Evolutionary conservation across 2,888 invertebrate species (phyloP).

Genomic region (Scelioninae gen. 1): DNA sequence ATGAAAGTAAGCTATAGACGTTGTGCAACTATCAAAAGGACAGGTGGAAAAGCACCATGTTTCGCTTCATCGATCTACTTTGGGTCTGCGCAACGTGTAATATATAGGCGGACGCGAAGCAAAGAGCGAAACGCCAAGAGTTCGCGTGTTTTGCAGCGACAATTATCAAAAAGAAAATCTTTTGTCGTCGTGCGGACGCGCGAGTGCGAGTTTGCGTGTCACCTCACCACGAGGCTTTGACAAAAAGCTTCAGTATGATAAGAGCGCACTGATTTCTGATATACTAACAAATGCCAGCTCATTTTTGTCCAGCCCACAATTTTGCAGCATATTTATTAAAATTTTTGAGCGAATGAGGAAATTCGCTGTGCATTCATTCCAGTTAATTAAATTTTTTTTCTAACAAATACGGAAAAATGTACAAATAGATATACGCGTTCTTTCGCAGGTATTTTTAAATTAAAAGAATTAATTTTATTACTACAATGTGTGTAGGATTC

Average conservation of each 20-base stretch:
- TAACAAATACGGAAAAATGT: neutral
- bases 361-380: no score
- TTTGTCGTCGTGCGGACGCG: constrained; percentile 78
- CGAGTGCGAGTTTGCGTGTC: constrained; percentile 82
- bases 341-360: constrained; percentile 18
- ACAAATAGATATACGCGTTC: constrained; percentile 9
- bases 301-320: constrained; percentile 6
- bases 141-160: constrained; percentile 76
- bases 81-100: constrained; percentile 41
- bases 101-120: constrained; percentile 40
- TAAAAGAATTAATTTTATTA: constrained; percentile 29
- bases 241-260: constrained; percentile 79
- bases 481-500: neutral
- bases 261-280: constrained; percentile 66
- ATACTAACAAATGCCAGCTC: neutral
- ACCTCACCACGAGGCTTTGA: constrained; percentile 77
- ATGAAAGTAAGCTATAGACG: constrained; percentile 62
- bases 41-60: constrained; percentile 67
- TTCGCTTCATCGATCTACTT: constrained; percentile 70
- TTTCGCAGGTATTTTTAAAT: constrained; percentile 34
- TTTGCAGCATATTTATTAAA: constrained; percentile 1
- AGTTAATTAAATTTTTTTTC: constrained; percentile 28
- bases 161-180: constrained; percentile 80
- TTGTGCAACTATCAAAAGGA: constrained; percentile 63
- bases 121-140: constrained; percentile 52